A percentile compares a stretch with the other conserved stretches of the same genome.
Evolutionary conservation across 2,888 invertebrate species (phyloP).

Genomic region (Nymphalis polychloros): DNA sequence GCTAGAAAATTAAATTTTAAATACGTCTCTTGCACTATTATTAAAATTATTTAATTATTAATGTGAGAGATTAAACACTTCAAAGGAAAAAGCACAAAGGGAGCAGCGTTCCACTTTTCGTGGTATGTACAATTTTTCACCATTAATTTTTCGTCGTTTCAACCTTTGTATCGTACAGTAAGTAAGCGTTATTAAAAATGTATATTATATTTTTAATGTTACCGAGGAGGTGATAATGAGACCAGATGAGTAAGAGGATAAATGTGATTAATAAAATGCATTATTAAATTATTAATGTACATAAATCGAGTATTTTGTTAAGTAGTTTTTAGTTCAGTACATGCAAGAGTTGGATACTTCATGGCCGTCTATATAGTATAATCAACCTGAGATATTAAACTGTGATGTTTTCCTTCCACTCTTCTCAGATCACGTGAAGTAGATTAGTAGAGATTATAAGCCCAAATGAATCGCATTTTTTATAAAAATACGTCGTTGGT

Average conservation of each 20-base stretch:
- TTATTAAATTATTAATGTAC: too few species aligned
- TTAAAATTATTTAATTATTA: conserved; percentile 4
- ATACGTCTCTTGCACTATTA: not conserved
- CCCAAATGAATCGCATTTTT: too few species aligned
- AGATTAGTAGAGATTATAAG: too few species aligned
- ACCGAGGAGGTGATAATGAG: not conserved
- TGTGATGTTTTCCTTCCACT: too few species aligned
- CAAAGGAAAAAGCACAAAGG: conserved; percentile 11
- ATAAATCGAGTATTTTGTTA: too few species aligned
- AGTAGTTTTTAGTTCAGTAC: too few species aligned
- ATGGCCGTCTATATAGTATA: too few species aligned
- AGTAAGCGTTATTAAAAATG: conserved; percentile 6
- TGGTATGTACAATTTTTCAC: conserved; percentile 6
- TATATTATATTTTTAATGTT: not conserved
- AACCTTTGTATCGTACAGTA: conserved; percentile 1
- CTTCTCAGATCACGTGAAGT: too few species aligned
- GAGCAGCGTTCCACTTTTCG: conserved; percentile 6
- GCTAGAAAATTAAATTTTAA: not conserved
- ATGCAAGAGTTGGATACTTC: too few species aligned
- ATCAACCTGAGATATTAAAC: too few species aligned
- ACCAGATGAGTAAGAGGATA: not conserved
- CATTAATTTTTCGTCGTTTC: not conserved
- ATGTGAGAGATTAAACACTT: not conserved
- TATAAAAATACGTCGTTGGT: too few species aligned
- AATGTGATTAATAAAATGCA: not conserved